Base-by-base conservation (phyloP, 2,888 invertebrate species). In the Lasioglossum calceatum region DNA sequence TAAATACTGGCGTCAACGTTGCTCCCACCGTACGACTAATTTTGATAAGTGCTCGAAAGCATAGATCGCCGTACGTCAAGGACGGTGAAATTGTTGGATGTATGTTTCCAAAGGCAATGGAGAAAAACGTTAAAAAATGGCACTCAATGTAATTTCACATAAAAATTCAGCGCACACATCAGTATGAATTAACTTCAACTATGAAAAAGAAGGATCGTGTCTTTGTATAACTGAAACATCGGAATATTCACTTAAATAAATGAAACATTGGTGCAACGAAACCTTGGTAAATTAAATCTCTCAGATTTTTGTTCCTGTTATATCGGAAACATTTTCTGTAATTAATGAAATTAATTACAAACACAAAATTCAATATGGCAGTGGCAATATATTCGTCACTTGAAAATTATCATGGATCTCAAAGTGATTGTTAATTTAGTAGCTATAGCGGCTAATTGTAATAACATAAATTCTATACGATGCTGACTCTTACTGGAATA, bases 51-150 rank as follows among this genome's bases (percentile, higher is more conserved):
- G 39, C 58, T 36, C n/a, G n/a, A 4, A 8, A 39, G 39, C 39
- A 75, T 58, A 75, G 75, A 39, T n/a, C 14, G 54, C 39, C n/a
- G 39, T 16, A 71, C 50, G 23, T 36, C 16, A n/a, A 61, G 58
- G 58, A 71, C 39, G 64, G 39, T n/a, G 64, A 61, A 42, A 75
- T 81, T 75, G 75, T 70, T 36, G 50, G 50, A 70, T 39, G 42
- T 36, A 70, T 36, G 19, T 67, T 54, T 32, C 54, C 23, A 44
- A 58, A 16, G n/a, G 19, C 14, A 4, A n/a, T 39, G 12, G n/a
- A 50, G 27, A n/a, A 27, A 32, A 19, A 19, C 2, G 27, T 42
- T 72, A 23, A 54, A 61, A 58, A 50, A 10, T 4, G 58, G 50
- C 39, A 54, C 16, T 42, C 58, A 72, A 19, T 58, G 70, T 72